Percentiles rank a stretch among this genome's conserved stretches.
These are phyloP conservation scores for Campylorhamphus procurvoides DNA, from an alignment of 2,113 vertebrate species.

Conservation along the genomic window DNA sequence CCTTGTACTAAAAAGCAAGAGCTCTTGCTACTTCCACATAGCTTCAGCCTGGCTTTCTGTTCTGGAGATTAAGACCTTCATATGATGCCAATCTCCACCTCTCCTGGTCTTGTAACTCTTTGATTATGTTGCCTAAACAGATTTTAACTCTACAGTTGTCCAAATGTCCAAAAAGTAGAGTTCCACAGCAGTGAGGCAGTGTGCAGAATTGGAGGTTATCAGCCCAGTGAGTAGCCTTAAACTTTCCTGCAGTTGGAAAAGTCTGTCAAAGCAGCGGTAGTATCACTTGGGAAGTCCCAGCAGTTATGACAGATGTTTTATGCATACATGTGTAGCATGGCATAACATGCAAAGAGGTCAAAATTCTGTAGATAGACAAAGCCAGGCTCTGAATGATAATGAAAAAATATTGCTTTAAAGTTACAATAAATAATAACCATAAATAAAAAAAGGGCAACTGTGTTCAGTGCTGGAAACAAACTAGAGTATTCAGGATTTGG, in stretches of 20 bases:
- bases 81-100: not conserved
- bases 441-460: not conserved
- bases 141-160: not conserved
- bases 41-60: not conserved
- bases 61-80: not conserved
- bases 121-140: not conserved
- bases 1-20: not conserved
- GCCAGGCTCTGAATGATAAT: not conserved
- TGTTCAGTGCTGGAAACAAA: not conserved
- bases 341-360: not conserved
- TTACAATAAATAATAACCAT: not conserved
- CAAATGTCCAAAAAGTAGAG: not conserved
- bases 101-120: not conserved
- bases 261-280: not conserved
- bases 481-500: not conserved
- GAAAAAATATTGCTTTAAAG: not conserved
- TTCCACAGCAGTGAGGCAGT: not conserved
- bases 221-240: not conserved
- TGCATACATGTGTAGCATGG: fast-evolving
- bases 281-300: not conserved
- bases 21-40: not conserved
- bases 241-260: not conserved
- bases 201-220: not conserved
- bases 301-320: not conserved
- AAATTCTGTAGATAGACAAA: not conserved